Evolutionary conservation across 1,140 invertebrate genomes (phyloP), one percentile per base, ranked within the genome.

Genomic region (Bursaphelenchus mucronatus): DNA sequence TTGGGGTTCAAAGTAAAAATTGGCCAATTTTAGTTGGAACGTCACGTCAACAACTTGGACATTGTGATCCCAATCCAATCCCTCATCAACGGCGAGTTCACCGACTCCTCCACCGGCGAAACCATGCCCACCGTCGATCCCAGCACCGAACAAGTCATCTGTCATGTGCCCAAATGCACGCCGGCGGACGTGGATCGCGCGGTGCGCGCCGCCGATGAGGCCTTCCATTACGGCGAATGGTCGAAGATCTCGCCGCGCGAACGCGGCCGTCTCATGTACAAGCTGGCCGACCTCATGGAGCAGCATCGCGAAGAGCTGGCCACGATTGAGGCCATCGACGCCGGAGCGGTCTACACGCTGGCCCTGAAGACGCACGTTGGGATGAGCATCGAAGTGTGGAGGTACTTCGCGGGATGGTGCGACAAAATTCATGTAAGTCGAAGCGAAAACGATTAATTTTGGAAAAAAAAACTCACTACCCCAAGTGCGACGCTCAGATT

Each of bases 51-150:
- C 41, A 63, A 63, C 21, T 15, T 75, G 52, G 45, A 55, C 40
- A 17, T 71, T 8, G n/a, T 19, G 5, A 54, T 74, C 50, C 71
- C 69, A 6, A 54, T 63, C 9, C 69, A 70, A 67, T 71, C 92
- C 13, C 94, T 94, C 77, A 94, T 94, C 78, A 90, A 94, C 83
- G 94, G 94, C 82, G 88, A 91, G 80, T 94, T 90, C 83, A 89
- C 92, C 53, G 87, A 92, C 78, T 85, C 90, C 4, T 84, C 86
- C 0, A 89, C 88, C 53, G 90, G 90, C 0, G 90, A 91, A 82
- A 93, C 88, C 2, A 97, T 97, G 82, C 84, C 86, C 19, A 91
- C 91, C 0, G 83, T 90, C 61, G 92, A 94, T 83, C 92, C 92
- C 63, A 85, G 87, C 10, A 90, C 86, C 74, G 90, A 87, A 58